Evolutionary conservation across 2,797 vertebrate genomes (phyloP), one percentile per base, ranked within the genome.

Genomic region (Halcyon chelicuti): DNA sequence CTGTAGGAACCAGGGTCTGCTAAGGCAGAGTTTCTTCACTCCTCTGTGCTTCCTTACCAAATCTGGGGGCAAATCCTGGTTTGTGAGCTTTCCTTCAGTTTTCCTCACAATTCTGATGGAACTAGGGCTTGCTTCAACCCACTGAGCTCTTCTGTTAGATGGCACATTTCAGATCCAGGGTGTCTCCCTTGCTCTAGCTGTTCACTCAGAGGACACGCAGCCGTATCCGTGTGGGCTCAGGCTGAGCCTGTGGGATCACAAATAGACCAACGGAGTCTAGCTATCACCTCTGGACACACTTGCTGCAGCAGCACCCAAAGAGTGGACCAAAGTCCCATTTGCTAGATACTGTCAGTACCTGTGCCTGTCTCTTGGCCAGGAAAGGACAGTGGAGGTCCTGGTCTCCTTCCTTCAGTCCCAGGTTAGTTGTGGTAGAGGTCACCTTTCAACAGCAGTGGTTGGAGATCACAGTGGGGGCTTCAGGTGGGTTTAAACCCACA

Each of bases 321-420:
- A 13, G 10, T 1, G 1, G 57, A 12, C 37, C 70, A 14, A 65
- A 63, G 10, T 5, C 19, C 62, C 2, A 0, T 8, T 6, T 23
- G 37, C 47, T 14, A 16, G 9, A 4, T 20, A 1, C 51, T 10
- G 22, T 5, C 49, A 6, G 31, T 19, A 16, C 13, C 44, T 5
- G 3, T 0, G 8, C 23, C 31, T 15, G 2, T 23, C 57, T 31
- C 70, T 5, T 2, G 49, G 37, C n/a, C 58, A 28, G 49, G 39
- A 42, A 4, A 15, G 58, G 49, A 6, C 10, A 0, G 0, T 4
- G 66, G 28, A 7, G 16, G 2, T 63, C 10, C 47, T 49, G 29
- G 7, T 39, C 75, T 51, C 33, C 10, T 71, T 46, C 60, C 46
- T 5, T 2, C 54, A 16, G 35, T 0, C 7, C n/a, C 72, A 5